Evolutionary conservation across 2,113 vertebrate species (phyloP).

Genomic region (Riparia riparia): DNA sequence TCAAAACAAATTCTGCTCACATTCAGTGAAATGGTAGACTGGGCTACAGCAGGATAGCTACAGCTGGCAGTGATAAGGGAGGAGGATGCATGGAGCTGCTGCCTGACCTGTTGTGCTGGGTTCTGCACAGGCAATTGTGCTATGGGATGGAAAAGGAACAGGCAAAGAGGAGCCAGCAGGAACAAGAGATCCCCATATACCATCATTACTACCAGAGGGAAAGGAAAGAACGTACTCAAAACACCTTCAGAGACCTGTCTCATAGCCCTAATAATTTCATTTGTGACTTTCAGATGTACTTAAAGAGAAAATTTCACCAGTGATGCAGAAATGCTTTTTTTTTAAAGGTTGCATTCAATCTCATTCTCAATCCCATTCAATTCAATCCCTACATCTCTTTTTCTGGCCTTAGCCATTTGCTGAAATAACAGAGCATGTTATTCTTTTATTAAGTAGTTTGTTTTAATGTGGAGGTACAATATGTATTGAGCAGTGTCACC

Average conservation of each 20-base stretch:
- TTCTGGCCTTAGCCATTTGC: not conserved
- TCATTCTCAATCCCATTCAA: not conserved
- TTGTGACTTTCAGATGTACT: not conserved
- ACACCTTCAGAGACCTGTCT: not conserved
- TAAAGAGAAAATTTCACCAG: not conserved
- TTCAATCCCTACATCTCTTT: not conserved
- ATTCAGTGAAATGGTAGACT: not conserved
- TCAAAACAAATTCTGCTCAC: not conserved
- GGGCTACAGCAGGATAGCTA: not conserved
- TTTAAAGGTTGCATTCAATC: not conserved
- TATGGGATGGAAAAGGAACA: not conserved
- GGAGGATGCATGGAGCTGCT: not conserved
- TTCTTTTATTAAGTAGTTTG: not conserved
- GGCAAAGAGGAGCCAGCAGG: not conserved
- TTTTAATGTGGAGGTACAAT: not conserved
- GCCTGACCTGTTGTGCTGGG: not conserved
- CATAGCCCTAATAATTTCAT: not conserved
- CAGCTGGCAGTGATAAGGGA: not conserved
- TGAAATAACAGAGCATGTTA: not conserved
- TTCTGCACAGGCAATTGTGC: not conserved
- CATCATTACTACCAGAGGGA: not conserved
- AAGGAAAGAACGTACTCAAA: not conserved
- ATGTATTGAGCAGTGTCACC: constrained; percentile 62
- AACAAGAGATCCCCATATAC: not conserved
- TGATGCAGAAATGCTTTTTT: not conserved